Percentiles rank a stretch among this genome's conserved stretches.
These are phyloP conservation scores for Epizoanthus fatuus DNA, from an alignment of 92 coral and sea anemone species.

Conservation along the genomic window DNA sequence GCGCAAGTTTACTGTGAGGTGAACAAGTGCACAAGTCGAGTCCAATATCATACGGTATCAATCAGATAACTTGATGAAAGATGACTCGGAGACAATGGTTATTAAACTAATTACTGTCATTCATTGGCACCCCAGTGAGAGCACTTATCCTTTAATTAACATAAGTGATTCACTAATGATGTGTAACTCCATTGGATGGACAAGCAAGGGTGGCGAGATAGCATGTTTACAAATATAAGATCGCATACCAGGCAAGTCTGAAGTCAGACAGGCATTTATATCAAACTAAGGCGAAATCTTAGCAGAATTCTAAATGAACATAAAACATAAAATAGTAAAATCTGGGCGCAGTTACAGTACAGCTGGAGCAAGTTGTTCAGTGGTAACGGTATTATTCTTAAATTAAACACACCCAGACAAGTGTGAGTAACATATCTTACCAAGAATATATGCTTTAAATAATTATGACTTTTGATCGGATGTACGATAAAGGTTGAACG, in stretches of 20 bases:
- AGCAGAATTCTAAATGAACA: background rate
- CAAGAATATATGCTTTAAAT: no score
- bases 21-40: slow-evolving; percentile 36
- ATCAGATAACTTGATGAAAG: slow-evolving; percentile 57
- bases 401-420: no score
- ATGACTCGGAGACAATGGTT: slow-evolving; percentile 75
- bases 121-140: slow-evolving; percentile 51
- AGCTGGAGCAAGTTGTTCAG: background rate
- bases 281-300: slow-evolving; percentile 15
- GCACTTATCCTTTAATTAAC: slow-evolving; percentile 45
- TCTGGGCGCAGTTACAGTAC: background rate
- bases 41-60: slow-evolving; percentile 46
- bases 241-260: slow-evolving; percentile 7
- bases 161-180: slow-evolving; percentile 31
- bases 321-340: background rate
- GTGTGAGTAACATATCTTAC: no score
- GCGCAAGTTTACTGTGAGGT: slow-evolving; percentile 13
- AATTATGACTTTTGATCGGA: no score
- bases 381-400: no score
- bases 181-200: slow-evolving; percentile 4
- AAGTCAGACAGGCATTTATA: background rate
- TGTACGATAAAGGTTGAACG: no score
- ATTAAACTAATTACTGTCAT: slow-evolving; percentile 65
- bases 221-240: slow-evolving; percentile 5
- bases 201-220: background rate